Percentiles rank a stretch among this genome's conserved stretches.
Conservation (phyloP, 2,888 invertebrate species). For the Orchesella flavescens region DNA sequence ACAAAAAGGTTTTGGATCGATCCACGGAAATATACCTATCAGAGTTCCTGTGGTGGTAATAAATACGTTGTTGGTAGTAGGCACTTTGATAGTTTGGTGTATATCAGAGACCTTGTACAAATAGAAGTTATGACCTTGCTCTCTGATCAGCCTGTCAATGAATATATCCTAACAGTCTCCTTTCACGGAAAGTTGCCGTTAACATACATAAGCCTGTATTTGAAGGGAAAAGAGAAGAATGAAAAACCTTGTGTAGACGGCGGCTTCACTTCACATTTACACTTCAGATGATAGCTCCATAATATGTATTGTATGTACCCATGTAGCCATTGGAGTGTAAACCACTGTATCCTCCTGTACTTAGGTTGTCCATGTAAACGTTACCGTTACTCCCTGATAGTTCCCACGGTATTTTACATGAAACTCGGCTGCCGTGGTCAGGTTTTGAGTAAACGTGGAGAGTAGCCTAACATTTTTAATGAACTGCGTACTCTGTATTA, state of each 20-base stretch:
- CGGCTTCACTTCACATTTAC: no score
- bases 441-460: neutral
- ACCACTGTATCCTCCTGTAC: neutral
- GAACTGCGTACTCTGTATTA: no score
- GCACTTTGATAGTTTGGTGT: no score
- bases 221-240: neutral
- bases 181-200: constrained; percentile 3
- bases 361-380: neutral
- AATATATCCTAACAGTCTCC: neutral
- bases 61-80: no score
- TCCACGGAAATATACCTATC: no score
- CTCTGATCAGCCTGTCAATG: constrained; percentile 42
- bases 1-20: no score
- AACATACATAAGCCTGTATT: neutral
- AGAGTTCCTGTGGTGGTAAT: no score
- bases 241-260: neutral
- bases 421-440: neutral
- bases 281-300: no score
- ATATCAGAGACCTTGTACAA: constrained; percentile 26
- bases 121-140: constrained; percentile 44
- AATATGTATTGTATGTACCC: neutral
- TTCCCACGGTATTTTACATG: neutral
- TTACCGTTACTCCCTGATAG: neutral
- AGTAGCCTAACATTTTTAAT: neutral
- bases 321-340: neutral